Evolutionary conservation across 2,888 invertebrate genomes (phyloP).

Genomic region (Strigamia maritima): DNA sequence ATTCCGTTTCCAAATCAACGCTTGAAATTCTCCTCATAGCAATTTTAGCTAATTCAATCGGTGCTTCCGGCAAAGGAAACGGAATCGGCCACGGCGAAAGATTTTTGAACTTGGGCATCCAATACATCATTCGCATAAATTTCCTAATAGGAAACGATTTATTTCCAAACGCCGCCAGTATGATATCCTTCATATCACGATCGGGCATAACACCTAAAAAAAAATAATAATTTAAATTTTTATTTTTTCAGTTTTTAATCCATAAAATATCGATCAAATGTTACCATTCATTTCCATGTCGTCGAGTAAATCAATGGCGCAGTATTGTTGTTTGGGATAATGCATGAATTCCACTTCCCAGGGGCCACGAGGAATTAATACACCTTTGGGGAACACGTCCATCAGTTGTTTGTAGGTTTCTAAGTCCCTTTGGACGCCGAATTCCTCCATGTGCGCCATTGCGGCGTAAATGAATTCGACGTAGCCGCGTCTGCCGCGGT

Average conservation of each 20-base stretch:
- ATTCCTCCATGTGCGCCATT: conserved; percentile 80
- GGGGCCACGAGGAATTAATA: conserved; percentile 74
- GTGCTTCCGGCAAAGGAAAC: conserved; percentile 70
- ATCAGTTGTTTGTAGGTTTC: conserved; percentile 76
- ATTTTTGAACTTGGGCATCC: conserved; percentile 86
- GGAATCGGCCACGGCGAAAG: conserved; percentile 82
- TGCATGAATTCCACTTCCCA: conserved; percentile 88
- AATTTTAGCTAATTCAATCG: conserved; percentile 71
- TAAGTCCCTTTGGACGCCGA: conserved; percentile 74
- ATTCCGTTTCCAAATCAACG: conserved; percentile 69
- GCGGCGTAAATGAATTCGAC: conserved; percentile 93
- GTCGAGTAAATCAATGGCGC: conserved; percentile 81
- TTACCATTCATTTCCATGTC: conserved; percentile 92
- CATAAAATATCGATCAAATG: too few species aligned
- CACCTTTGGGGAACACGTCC: conserved; percentile 83
- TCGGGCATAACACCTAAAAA: conserved; percentile 81
- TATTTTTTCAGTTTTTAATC: not conserved
- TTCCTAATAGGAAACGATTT: conserved; percentile 59
- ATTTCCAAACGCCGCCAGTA: conserved; percentile 80
- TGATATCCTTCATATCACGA: conserved; percentile 75
- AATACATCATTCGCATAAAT: conserved; percentile 60
- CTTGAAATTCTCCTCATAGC: conserved; percentile 80
- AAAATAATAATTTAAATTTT: conserved; percentile 39
- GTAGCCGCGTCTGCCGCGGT: conserved; percentile 71
- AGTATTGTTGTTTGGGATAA: conserved; percentile 93